These are phyloP conservation scores for Spatula clypeata DNA, from an alignment of 2,797 vertebrate genomes.

Conservation along the genomic window DNA sequence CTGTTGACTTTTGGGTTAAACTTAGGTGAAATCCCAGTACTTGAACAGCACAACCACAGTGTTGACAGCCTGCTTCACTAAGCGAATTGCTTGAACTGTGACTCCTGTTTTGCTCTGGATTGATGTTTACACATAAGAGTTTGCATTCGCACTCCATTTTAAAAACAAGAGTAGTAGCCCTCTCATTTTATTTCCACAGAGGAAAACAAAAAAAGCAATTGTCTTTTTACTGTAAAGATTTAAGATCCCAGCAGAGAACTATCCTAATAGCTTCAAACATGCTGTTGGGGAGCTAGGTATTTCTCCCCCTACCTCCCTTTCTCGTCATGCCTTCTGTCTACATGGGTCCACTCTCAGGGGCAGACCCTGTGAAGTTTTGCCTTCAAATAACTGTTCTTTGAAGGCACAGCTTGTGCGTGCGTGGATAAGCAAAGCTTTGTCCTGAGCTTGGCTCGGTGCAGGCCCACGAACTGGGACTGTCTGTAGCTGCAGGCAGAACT, in stretches of 20 bases:
- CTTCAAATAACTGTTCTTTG: background rate
- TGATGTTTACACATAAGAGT: background rate
- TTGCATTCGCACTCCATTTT: accelerated
- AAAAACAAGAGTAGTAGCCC: background rate
- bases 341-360: background rate
- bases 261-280: accelerated
- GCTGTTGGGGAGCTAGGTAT: accelerated
- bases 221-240: background rate
- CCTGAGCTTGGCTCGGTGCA: accelerated
- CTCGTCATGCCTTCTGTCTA: background rate
- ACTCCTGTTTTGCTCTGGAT: background rate
- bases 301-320: background rate
- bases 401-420: accelerated
- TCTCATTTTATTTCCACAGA: background rate
- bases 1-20: slow-evolving; percentile 69
- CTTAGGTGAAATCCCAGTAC: slow-evolving; percentile 50
- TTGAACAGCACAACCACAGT: accelerated
- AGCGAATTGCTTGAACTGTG: background rate
- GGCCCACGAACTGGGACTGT: accelerated
- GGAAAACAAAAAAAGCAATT: background rate
- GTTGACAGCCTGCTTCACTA: background rate
- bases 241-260: background rate
- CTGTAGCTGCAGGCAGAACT: background rate
- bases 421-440: accelerated
- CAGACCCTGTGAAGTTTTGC: background rate